phyloP scores from a whole-genome alignment of 2,888 invertebrate genomes.

The Pseudococcus longispinus region DNA sequence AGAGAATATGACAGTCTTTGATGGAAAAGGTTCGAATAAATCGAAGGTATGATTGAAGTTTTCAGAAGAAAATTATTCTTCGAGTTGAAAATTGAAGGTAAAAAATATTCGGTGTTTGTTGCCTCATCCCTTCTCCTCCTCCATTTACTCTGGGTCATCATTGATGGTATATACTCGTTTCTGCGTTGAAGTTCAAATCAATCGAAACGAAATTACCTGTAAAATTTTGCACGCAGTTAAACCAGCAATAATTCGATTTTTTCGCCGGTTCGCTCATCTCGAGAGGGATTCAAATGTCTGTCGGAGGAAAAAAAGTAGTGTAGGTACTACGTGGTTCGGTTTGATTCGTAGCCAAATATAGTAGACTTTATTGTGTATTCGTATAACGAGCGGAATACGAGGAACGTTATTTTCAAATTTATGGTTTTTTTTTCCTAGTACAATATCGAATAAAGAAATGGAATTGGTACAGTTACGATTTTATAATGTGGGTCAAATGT shows the following conservation, averaged over 20 bases:
- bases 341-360: slow-evolving; percentile 24
- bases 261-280: not conserved
- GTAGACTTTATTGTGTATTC: slow-evolving; percentile 5
- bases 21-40: not conserved
- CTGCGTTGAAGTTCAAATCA: not conserved
- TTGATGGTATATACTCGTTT: not conserved
- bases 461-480: not conserved
- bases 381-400: not conserved
- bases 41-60: not conserved
- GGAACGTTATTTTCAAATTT: not conserved
- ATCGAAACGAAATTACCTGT: not conserved
- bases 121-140: not conserved
- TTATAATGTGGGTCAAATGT: slow-evolving; percentile 3
- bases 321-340: not conserved
- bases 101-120: not conserved
- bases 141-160: not conserved
- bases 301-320: not conserved
- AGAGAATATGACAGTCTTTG: not conserved
- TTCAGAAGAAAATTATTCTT: not conserved
- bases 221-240: not conserved
- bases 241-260: not conserved
- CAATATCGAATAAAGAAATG: not conserved
- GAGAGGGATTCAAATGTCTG: not conserved
- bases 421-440: not conserved
- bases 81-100: not conserved